phyloP scores from a whole-genome alignment of 2,797 vertebrate species.

The Parauchenoglanis punctatus region DNA sequence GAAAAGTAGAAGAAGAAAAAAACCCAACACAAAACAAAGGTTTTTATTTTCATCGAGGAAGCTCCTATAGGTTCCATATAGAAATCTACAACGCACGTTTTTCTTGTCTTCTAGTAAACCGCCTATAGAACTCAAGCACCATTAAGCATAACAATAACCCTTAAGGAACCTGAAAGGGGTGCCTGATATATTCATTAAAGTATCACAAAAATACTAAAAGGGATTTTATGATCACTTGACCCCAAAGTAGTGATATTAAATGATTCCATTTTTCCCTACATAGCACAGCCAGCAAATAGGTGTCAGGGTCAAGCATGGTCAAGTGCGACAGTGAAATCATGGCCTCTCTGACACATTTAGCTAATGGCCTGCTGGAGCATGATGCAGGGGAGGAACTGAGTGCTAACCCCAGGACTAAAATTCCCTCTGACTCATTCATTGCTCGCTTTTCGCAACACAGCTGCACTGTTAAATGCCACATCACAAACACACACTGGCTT shows the following conservation, averaged over 20 bases:
- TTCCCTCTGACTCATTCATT: conserved; percentile 43
- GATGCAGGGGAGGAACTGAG: conserved; percentile 32
- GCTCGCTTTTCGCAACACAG: conserved; percentile 15
- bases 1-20: not conserved
- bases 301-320: conserved; percentile 27
- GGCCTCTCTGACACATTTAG: conserved; percentile 33
- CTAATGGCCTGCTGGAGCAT: conserved; percentile 35
- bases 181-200: not conserved
- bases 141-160: not conserved
- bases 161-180: not conserved
- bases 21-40: not conserved
- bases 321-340: conserved; percentile 23
- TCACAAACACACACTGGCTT: not conserved
- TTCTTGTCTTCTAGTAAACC: not conserved
- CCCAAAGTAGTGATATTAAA: not conserved
- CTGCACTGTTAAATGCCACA: conserved; percentile 35
- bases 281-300: not conserved
- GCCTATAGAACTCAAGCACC: not conserved
- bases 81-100: not conserved
- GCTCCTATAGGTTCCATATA: not conserved
- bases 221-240: not conserved
- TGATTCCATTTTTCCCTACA: not conserved
- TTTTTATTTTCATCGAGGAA: too few relatives aligned
- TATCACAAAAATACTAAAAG: not conserved
- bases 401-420: conserved; percentile 24